Conservation (phyloP, 2,113 vertebrate genomes). For the Aptenodytes forsteri region DNA sequence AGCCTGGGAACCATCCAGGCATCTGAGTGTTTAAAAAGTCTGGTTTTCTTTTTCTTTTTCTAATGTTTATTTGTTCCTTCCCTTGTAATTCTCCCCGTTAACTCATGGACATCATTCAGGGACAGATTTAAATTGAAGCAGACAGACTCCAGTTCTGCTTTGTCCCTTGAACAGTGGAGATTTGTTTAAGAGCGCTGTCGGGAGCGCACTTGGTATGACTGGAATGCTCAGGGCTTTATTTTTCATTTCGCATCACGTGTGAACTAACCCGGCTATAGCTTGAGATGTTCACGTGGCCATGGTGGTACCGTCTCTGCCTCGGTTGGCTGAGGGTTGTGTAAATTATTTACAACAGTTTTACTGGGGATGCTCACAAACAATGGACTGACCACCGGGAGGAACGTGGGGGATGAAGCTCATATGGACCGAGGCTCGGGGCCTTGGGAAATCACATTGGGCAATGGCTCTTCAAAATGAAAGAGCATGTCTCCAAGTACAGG, state of each 20-base stretch:
- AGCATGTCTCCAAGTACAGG: not conserved
- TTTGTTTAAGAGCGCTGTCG: constrained; percentile 51
- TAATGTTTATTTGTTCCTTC: constrained; percentile 69
- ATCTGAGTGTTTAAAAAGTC: constrained; percentile 32
- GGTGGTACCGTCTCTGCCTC: not conserved
- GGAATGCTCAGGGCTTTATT: constrained; percentile 66
- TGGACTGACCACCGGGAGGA: not conserved
- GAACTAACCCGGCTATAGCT: not conserved
- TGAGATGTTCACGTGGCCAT: not conserved
- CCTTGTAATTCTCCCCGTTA: constrained; percentile 44
- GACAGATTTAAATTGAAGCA: constrained; percentile 55
- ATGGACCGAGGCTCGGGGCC: not conserved
- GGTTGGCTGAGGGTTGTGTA: not conserved
- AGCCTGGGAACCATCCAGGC: constrained; percentile 44
- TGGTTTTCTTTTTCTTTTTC: constrained; percentile 51
- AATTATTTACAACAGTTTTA: constrained; percentile 4
- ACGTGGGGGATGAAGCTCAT: not conserved
- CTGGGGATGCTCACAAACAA: not conserved
- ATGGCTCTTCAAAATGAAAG: not conserved
- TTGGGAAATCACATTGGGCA: constrained; percentile 24
- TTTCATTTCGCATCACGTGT: not conserved
- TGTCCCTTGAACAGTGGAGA: not conserved
- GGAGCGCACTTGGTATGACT: constrained; percentile 54
- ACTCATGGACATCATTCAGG: constrained; percentile 56
- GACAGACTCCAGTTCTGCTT: constrained; percentile 59